phyloP scores from a whole-genome alignment of 2,113 vertebrate species.

The Ictidomys tridecemlineatus region DNA sequence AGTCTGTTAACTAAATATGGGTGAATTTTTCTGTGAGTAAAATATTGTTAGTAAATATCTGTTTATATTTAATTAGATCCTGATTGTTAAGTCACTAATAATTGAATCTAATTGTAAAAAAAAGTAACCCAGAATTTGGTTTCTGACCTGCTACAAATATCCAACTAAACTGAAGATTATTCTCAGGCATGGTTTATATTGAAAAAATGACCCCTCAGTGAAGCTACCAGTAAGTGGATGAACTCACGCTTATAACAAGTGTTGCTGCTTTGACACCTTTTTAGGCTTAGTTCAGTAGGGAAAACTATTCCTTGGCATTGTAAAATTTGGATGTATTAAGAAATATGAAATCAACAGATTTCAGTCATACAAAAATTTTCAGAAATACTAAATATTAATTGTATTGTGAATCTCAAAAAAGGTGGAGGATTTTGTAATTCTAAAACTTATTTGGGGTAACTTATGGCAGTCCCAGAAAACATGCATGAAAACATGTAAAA shows the following conservation, averaged over 20 bases:
- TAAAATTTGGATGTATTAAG: not conserved
- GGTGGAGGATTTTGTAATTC: not conserved
- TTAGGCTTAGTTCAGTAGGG: not conserved
- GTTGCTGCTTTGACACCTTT: not conserved
- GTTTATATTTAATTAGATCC: not conserved
- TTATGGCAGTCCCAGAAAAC: not conserved
- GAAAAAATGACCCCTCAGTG: not conserved
- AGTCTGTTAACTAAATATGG: slow-evolving; percentile 75
- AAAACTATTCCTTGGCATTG: not conserved
- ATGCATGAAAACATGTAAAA: not conserved
- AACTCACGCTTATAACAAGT: not conserved
- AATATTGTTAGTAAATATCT: slow-evolving; percentile 55
- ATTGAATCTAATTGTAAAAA: not conserved
- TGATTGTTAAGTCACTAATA: not conserved
- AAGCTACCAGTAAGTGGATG: not conserved
- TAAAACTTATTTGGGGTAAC: not conserved
- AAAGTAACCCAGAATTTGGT: not conserved
- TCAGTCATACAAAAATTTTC: not conserved
- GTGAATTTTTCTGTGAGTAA: slow-evolving; percentile 39
- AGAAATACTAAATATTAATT: not conserved
- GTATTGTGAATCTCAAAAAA: not conserved
- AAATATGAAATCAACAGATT: not conserved
- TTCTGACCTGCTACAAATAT: not conserved
- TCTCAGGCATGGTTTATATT: not conserved
- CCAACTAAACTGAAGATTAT: not conserved